Evolutionary conservation across 2,113 vertebrate genomes (phyloP).

Genomic region (Cryptomyrus ogoouensis): DNA sequence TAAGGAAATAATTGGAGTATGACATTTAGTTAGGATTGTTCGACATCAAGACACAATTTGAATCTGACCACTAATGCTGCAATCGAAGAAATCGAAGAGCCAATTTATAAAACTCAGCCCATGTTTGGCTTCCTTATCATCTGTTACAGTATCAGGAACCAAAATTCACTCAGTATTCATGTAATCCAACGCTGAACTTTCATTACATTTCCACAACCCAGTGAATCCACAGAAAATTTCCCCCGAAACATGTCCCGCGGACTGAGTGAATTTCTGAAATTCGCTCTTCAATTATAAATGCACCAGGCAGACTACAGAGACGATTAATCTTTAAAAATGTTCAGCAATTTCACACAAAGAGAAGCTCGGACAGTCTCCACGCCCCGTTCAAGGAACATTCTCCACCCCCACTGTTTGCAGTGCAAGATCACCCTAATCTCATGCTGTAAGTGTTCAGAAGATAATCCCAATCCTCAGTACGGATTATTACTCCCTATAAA

Average conservation of each 20-base stretch:
- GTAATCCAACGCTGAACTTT: not conserved
- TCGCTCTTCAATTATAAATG: not conserved
- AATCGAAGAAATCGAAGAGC: not conserved
- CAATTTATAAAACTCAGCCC: not conserved
- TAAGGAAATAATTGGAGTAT: not conserved
- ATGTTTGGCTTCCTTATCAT: not conserved
- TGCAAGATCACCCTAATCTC: constrained; percentile 26
- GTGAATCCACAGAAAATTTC: not conserved
- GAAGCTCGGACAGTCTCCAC: not conserved
- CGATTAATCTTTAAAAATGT: not conserved
- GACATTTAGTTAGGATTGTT: not conserved
- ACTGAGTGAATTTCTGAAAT: not conserved
- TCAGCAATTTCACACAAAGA: not conserved
- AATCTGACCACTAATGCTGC: not conserved
- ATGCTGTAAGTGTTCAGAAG: constrained; percentile 17
- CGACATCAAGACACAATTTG: not conserved
- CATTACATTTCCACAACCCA: not conserved
- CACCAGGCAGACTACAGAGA: not conserved
- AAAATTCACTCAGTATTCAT: not conserved
- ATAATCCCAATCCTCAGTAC: constrained; percentile 31
- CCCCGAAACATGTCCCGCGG: not conserved
- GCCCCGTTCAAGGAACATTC: not conserved
- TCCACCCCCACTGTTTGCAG: constrained; percentile 12
- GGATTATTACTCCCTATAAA: constrained; percentile 39
- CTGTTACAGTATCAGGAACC: not conserved